A percentile compares a stretch with the other conserved stretches of the same genome.
phyloP scores from a whole-genome alignment of 2,797 vertebrate genomes.

The Phrynocephalus vlangalii region DNA sequence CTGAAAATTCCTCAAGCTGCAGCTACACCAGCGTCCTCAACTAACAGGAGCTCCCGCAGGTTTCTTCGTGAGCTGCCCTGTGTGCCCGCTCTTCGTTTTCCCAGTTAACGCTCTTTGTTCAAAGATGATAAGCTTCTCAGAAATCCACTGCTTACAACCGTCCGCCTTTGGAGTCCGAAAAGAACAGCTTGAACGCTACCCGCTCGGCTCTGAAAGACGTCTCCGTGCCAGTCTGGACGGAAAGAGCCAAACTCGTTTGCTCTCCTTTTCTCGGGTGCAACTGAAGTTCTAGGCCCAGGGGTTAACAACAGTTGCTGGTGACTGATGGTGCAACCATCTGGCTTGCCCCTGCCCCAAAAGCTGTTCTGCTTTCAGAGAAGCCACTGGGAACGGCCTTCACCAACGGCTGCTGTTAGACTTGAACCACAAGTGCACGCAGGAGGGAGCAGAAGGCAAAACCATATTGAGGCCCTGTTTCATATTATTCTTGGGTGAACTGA shows the following conservation, averaged over 20 bases:
- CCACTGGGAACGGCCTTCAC: slow-evolving; percentile 18
- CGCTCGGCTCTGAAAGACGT: slow-evolving; percentile 40
- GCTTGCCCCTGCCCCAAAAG: background rate
- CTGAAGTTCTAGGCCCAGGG: background rate
- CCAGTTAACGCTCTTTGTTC: slow-evolving; percentile 68
- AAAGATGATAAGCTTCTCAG: slow-evolving; percentile 75
- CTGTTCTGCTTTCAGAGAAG: slow-evolving; percentile 23
- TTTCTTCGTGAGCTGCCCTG: slow-evolving; percentile 63
- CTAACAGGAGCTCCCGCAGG: slow-evolving; percentile 59
- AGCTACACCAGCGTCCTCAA: slow-evolving; percentile 43
- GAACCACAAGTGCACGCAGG: slow-evolving; percentile 1
- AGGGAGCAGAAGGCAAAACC: background rate
- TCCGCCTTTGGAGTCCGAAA: slow-evolving; percentile 54
- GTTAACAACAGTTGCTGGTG: background rate
- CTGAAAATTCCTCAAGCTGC: background rate
- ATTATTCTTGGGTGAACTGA: background rate
- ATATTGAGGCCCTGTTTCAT: background rate
- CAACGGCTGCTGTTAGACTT: background rate
- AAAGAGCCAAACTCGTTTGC: slow-evolving; percentile 13
- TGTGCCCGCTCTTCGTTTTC: slow-evolving; percentile 64
- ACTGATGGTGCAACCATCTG: background rate
- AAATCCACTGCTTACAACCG: slow-evolving; percentile 63
- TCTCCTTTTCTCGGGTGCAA: slow-evolving; percentile 6
- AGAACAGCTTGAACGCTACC: background rate
- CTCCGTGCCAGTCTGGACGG: slow-evolving; percentile 13